Percentiles rank a stretch among this genome's conserved stretches.
These are phyloP conservation scores for Drosophila helvetica DNA, from an alignment of 2,888 invertebrate genomes.

Conservation along the genomic window DNA sequence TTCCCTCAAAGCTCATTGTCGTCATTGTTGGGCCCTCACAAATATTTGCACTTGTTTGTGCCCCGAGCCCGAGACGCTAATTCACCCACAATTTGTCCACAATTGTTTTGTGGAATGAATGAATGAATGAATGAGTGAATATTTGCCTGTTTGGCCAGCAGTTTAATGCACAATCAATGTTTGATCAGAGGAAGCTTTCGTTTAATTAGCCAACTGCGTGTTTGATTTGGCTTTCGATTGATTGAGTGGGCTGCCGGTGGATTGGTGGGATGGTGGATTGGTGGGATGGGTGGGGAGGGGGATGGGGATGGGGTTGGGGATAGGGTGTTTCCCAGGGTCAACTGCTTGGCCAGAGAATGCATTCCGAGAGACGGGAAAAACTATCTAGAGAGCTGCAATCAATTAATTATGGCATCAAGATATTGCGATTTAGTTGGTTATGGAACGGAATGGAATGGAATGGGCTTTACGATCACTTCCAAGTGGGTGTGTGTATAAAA, in stretches of 20 bases:
- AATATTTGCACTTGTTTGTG: slow-evolving; percentile 74
- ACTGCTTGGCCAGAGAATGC: slow-evolving; percentile 48
- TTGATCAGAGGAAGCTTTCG: slow-evolving; percentile 57
- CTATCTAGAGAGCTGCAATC: slow-evolving; percentile 45
- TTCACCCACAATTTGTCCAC: slow-evolving; percentile 65
- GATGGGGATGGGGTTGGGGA: background rate
- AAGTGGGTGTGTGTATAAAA: slow-evolving; percentile 21
- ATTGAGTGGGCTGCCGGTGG: slow-evolving; percentile 1
- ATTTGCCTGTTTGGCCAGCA: slow-evolving; percentile 52
- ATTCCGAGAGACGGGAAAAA: slow-evolving; percentile 46
- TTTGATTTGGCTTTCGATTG: slow-evolving; percentile 33
- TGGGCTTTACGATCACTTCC: slow-evolving; percentile 22
- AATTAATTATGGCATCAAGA: slow-evolving; percentile 61
- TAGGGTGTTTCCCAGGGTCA: slow-evolving; percentile 32
- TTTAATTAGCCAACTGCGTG: slow-evolving; percentile 70
- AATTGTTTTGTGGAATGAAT: slow-evolving; percentile 51
- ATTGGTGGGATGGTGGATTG: background rate
- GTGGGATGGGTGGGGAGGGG: background rate
- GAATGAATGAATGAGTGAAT: background rate
- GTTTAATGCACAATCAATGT: slow-evolving; percentile 73
- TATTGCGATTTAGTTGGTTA: slow-evolving; percentile 26
- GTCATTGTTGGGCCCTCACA: slow-evolving; percentile 63
- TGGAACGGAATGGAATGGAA: slow-evolving; percentile 3
- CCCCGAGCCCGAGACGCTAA: slow-evolving; percentile 50
- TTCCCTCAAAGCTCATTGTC: slow-evolving; percentile 42